phyloP scores from a whole-genome alignment of 2,797 vertebrate species.

The Harpagifer antarcticus region DNA sequence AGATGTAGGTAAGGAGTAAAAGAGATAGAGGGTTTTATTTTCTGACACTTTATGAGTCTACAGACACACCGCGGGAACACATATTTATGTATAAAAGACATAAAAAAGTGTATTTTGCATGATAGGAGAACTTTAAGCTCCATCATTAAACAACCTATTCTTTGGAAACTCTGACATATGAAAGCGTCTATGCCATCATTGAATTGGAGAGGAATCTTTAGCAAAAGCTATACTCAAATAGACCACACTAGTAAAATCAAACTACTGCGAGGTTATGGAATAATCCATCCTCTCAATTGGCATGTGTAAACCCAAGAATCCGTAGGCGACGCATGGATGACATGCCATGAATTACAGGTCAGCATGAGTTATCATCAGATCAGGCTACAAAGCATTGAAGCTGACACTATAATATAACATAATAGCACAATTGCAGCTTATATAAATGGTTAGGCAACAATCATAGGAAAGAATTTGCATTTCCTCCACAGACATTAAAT shows the following conservation, averaged over 20 bases:
- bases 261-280: slow-evolving; percentile 44
- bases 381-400: slow-evolving; percentile 51
- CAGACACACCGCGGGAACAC: no score
- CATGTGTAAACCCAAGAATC: slow-evolving; percentile 49
- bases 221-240: slow-evolving; percentile 21
- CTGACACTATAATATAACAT: slow-evolving; percentile 56
- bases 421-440: slow-evolving; percentile 54
- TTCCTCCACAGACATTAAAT: slow-evolving; percentile 19
- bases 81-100: no score
- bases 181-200: slow-evolving; percentile 36
- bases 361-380: slow-evolving; percentile 55
- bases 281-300: slow-evolving; percentile 50
- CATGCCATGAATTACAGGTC: slow-evolving; percentile 63
- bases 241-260: slow-evolving; percentile 52
- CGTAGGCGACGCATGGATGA: slow-evolving; percentile 50
- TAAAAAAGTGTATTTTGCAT: no score
- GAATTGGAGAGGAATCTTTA: slow-evolving; percentile 38
- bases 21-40: no score
- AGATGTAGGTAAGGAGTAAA: no score
- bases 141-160: slow-evolving; percentile 43
- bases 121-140: slow-evolving; percentile 12
- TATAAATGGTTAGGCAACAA: slow-evolving; percentile 31
- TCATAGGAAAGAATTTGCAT: slow-evolving; percentile 28
- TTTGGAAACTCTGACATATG: slow-evolving; percentile 47
- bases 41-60: no score